Base-by-base conservation (phyloP, 2,888 invertebrate genomes). In the Diadegma fenestrale region DNA sequence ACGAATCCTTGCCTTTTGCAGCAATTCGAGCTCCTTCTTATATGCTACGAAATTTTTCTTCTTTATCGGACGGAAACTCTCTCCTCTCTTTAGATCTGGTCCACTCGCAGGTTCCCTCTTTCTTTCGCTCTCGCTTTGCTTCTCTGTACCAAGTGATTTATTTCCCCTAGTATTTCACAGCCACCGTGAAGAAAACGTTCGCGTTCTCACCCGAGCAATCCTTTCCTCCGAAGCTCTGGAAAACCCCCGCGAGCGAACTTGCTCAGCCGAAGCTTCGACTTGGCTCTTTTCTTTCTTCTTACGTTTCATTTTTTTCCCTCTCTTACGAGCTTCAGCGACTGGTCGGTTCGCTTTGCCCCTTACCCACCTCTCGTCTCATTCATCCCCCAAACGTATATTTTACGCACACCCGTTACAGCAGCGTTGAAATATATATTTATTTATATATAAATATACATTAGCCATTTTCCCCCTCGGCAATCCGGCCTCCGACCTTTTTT, bases 101-200 rank as follows among this genome's bases (percentile, higher is more conserved):
- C 64, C 54, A 63, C 68, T 68, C 73, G 54, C 78, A 77, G 73
- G 73, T 84, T 68, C 45, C 2, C 45, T 69, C 76, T 33, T 37
- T 41, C 73, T 22, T 30, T 30, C 61, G 69, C 71, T 82, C 63
- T 30, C 61, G 48, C 14, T 76, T 64, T 61, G 41, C 22, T 26
- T 58, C 80, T 41, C 45, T 30, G 66, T 73, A 68, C 33, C 26
- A 86, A 80, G 82, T 86, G 85, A 86, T 86, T 86, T 86, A 86
- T 86, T 66, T 83, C 82, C 76, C 66, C 51, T 58, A 54, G 80
- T 86, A 86, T 86, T 86, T 86, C 85, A 86, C 82, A 48, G 77
- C 80, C 82, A 82, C 81, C 77, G 73, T 76, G 76, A 30, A 82
- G 78, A 83, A 80, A 82, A 76, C 54, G 82, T 68, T 79, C 75